Conservation (phyloP, 2,113 vertebrate genomes). For the Varanus salvator region DNA sequence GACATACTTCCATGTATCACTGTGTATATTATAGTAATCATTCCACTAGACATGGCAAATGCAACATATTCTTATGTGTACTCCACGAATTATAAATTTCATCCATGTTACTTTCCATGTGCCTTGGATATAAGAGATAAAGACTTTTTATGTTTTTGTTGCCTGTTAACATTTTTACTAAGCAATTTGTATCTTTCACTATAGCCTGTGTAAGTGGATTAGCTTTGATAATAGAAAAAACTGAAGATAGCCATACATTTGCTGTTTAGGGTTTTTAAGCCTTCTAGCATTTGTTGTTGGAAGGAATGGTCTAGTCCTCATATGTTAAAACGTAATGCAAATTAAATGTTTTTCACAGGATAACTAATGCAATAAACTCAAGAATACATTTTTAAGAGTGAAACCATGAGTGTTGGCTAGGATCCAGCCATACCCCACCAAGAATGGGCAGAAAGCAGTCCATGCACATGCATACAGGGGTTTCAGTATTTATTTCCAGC, state of each 20-base stretch:
- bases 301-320: slow-evolving; percentile 33
- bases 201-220: slow-evolving; percentile 61
- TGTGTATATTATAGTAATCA: slow-evolving; percentile 56
- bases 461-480: not conserved
- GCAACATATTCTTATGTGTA: slow-evolving; percentile 66
- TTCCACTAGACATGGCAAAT: slow-evolving; percentile 60
- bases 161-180: slow-evolving; percentile 57
- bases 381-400: slow-evolving; percentile 50
- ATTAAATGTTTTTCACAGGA: slow-evolving; percentile 38
- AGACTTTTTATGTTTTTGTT: slow-evolving; percentile 68
- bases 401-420: not conserved
- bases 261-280: slow-evolving; percentile 71
- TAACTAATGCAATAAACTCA: slow-evolving; percentile 50
- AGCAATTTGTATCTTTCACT: slow-evolving; percentile 52
- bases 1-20: slow-evolving; percentile 68
- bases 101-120: slow-evolving; percentile 63
- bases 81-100: slow-evolving; percentile 69
- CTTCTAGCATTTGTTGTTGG: slow-evolving; percentile 54
- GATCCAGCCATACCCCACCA: not conserved
- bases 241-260: slow-evolving; percentile 79
- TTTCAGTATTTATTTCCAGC: not conserved
- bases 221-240: slow-evolving; percentile 69
- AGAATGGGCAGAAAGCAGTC: not conserved
- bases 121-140: slow-evolving; percentile 62
- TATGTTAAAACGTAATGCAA: slow-evolving; percentile 50